phyloP scores from a whole-genome alignment of 2,113 vertebrate genomes.

The Labeo rohita region DNA sequence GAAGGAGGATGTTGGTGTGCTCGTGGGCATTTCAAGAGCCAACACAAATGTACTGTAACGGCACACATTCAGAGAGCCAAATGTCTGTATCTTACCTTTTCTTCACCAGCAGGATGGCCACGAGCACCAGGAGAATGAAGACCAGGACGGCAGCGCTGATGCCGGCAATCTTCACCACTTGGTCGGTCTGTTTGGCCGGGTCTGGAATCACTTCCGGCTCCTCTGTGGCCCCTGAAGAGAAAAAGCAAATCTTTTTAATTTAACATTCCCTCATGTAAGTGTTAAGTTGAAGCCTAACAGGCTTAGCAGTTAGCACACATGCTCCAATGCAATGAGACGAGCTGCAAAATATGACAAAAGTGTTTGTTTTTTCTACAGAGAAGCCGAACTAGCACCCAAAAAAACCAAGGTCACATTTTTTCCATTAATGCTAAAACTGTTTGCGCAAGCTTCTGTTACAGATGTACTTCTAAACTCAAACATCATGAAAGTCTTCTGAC shows the following conservation, averaged over 20 bases:
- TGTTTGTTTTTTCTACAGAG: background rate
- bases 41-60: background rate
- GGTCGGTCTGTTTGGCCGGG: conserved; percentile 93
- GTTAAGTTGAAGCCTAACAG: background rate
- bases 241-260: background rate
- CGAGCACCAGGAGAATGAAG: conserved; percentile 92
- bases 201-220: conserved; percentile 97
- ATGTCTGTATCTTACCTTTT: conserved; percentile 85
- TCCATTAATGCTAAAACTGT: background rate
- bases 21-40: background rate
- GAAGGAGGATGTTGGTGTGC: conserved; percentile 25
- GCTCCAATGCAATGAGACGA: background rate
- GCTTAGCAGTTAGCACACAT: background rate
- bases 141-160: conserved; percentile 95
- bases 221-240: conserved; percentile 87
- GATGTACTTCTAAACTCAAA: background rate
- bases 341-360: background rate
- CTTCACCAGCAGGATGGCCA: conserved; percentile 93
- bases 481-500: background rate
- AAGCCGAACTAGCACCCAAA: background rate
- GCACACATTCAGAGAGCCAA: background rate
- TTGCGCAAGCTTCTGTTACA: background rate
- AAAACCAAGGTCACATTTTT: background rate
- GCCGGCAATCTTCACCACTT: conserved; percentile 97
- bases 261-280: background rate